Evolutionary conservation across 2,797 vertebrate species (phyloP).

Genomic region (Girardinus metallicus): DNA sequence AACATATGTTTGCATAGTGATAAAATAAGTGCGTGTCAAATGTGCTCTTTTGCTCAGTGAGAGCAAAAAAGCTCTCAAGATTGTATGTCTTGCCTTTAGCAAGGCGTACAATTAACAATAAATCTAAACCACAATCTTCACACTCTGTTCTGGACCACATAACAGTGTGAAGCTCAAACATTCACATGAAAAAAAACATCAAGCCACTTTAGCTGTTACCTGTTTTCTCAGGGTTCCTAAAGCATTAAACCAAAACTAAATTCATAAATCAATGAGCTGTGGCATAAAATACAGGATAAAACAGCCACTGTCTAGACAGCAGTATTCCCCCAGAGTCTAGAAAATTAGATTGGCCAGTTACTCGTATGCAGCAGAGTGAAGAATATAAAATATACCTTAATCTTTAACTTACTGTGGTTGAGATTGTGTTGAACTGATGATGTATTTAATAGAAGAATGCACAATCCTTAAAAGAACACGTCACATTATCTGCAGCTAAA

Average conservation of each 20-base stretch:
- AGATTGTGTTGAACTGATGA: not conserved
- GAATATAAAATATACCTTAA: not conserved
- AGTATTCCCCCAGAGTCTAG: not conserved
- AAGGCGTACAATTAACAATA: not conserved
- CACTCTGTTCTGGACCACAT: not conserved
- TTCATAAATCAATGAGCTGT: slow-evolving; percentile 4
- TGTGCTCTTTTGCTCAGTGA: slow-evolving; percentile 27
- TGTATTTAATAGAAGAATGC: not conserved
- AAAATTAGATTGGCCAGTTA: not conserved
- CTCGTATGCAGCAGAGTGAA: not conserved
- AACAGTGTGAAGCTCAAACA: not conserved
- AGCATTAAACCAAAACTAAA: not conserved
- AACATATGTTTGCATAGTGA: slow-evolving; percentile 22
- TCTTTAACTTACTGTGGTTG: not conserved
- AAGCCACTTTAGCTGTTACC: not conserved
- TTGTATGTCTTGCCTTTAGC: not conserved
- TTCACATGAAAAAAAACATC: not conserved
- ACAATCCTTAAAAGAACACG: not conserved
- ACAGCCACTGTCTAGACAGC: not conserved
- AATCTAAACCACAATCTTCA: not conserved
- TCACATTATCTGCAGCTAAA: not conserved
- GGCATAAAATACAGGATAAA: not conserved
- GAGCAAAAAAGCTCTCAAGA: too few relatives aligned
- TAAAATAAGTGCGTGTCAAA: slow-evolving; percentile 16
- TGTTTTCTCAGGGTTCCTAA: not conserved